These are phyloP conservation scores for Octodonta nipae DNA, from an alignment of 2,888 invertebrate genomes.

Conservation along the genomic window DNA sequence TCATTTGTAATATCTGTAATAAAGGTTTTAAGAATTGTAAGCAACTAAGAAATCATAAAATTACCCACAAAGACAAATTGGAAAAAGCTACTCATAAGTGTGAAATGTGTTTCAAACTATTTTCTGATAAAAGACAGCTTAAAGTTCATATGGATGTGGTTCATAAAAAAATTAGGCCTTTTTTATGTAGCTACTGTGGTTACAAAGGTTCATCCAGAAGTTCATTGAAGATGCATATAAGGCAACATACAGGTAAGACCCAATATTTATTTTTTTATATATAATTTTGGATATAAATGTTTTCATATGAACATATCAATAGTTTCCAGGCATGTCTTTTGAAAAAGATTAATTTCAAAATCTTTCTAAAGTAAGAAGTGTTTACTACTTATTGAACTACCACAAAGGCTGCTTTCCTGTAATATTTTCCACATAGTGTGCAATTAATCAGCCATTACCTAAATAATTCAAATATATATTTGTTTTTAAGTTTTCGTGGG, in stretches of 20 bases:
- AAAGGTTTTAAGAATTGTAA: slow-evolving; percentile 68
- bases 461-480: no score
- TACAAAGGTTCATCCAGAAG: slow-evolving; percentile 52
- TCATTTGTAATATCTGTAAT: slow-evolving; percentile 45
- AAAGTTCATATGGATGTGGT: slow-evolving; percentile 46
- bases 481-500: no score
- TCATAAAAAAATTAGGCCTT: slow-evolving; percentile 54
- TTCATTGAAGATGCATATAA: slow-evolving; percentile 52
- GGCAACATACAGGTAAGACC: slow-evolving; percentile 58
- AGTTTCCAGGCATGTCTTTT: no score
- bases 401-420: no score
- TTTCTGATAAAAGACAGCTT: slow-evolving; percentile 41
- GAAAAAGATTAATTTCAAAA: no score
- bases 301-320: no score
- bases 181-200: slow-evolving; percentile 53
- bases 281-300: no score
- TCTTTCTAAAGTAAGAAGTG: no score
- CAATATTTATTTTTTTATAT: no score
- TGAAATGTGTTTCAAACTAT: slow-evolving; percentile 45
- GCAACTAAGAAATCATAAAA: slow-evolving; percentile 64
- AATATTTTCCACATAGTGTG: no score
- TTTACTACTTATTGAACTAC: no score
- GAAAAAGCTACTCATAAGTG: slow-evolving; percentile 34
- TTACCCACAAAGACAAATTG: slow-evolving; percentile 41
- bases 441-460: no score